A percentile compares a stretch with the other conserved stretches of the same genome.
Conservation (phyloP, 2,113 vertebrate genomes). For the Pipa parva region DNA sequence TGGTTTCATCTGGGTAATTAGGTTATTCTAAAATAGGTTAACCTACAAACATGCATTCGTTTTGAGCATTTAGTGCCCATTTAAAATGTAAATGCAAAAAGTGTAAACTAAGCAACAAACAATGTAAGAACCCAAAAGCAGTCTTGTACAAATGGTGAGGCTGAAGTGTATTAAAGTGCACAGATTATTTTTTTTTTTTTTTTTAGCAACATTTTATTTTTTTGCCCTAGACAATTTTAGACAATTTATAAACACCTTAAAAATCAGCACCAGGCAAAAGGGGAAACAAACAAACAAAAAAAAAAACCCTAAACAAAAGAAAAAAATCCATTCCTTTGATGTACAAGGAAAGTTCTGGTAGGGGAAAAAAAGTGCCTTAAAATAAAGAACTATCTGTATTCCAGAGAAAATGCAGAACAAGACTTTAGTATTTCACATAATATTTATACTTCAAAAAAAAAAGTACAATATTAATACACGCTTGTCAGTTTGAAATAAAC, state of each 20-base stretch:
- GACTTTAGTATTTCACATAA: slow-evolving; percentile 72
- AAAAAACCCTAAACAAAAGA: slow-evolving; percentile 1
- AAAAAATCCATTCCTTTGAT: slow-evolving; percentile 5
- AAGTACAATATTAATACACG: slow-evolving; percentile 90
- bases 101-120: too few species aligned
- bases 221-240: slow-evolving; percentile 22
- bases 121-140: too few species aligned
- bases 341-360: slow-evolving; percentile 35
- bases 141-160: too few species aligned
- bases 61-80: too few species aligned
- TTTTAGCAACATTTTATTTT: slow-evolving; percentile 35
- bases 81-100: too few species aligned
- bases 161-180: too few species aligned
- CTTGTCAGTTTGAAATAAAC: slow-evolving; percentile 83
- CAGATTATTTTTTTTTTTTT: too few species aligned
- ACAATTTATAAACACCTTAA: slow-evolving; percentile 40
- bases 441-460: slow-evolving; percentile 77
- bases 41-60: too few species aligned
- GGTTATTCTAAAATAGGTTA: too few species aligned
- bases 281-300: neutral
- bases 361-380: slow-evolving; percentile 51
- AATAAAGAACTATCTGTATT: slow-evolving; percentile 58
- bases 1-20: too few species aligned
- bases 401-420: slow-evolving; percentile 68
- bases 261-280: slow-evolving; percentile 31